Percentiles rank a stretch among this genome's conserved stretches.
Evolutionary conservation across 1,140 invertebrate genomes (phyloP).

Genomic region (Drosophila varians): DNA sequence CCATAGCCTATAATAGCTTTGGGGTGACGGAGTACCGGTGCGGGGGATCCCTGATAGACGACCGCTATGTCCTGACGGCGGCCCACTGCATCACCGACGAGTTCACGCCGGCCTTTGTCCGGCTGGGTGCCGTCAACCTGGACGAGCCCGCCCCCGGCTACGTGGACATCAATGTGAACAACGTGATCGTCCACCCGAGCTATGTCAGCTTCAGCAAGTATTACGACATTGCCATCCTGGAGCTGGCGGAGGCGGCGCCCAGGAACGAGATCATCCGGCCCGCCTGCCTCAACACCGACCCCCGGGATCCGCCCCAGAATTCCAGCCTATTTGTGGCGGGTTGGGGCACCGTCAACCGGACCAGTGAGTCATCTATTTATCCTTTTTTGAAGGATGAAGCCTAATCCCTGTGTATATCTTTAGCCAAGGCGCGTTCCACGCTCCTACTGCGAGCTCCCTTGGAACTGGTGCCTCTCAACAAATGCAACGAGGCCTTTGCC

Average conservation of each 20-base stretch:
- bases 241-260: constrained; percentile 44
- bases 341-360: constrained; percentile 65
- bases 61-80: constrained; percentile 86
- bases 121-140: constrained; percentile 63
- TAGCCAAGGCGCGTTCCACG: constrained; percentile 34
- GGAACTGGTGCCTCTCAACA: constrained; percentile 35
- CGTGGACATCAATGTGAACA: constrained; percentile 50
- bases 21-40: constrained; percentile 78
- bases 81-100: constrained; percentile 88
- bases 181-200: constrained; percentile 52
- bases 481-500: constrained; percentile 44
- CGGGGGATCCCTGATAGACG: constrained; percentile 84
- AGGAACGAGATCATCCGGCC: constrained; percentile 32
- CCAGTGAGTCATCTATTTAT: constrained; percentile 41
- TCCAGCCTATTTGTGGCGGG: constrained; percentile 57
- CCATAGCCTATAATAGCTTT: constrained; percentile 50
- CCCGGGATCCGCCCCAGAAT: constrained; percentile 29
- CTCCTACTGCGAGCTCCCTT: constrained; percentile 63
- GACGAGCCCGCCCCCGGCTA: not conserved
- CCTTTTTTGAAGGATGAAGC: no score
- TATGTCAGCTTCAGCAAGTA: constrained; percentile 64
- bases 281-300: constrained; percentile 60
- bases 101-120: constrained; percentile 46
- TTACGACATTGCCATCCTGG: constrained; percentile 72
- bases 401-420: not conserved